Conservation (phyloP, 2,888 invertebrate genomes). For the Phorcus lineatus region DNA sequence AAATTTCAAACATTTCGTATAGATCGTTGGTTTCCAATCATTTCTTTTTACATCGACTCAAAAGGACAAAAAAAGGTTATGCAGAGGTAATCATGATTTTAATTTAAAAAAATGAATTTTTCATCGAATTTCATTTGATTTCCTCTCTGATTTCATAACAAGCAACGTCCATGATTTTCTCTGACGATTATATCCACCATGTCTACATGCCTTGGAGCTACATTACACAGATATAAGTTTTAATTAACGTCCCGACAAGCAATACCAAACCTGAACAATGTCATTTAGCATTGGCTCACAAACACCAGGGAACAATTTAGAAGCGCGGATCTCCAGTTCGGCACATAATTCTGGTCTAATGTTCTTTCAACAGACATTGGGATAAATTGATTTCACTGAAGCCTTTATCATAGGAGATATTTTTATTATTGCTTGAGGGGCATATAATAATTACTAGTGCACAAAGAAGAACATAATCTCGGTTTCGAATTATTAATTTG, state of each 20-base stretch:
- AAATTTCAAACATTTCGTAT: too few relatives aligned
- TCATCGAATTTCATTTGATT: too few relatives aligned
- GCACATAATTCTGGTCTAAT: constrained; percentile 11
- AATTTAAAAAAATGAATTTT: too few relatives aligned
- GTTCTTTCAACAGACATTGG: neutral
- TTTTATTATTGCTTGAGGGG: constrained; percentile 19
- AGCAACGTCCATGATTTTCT: too few relatives aligned
- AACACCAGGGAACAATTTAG: neutral
- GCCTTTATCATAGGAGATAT: constrained; percentile 12
- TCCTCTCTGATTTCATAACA: too few relatives aligned
- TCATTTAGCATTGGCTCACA: neutral
- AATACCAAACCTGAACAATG: neutral
- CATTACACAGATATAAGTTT: neutral
- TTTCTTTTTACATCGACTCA: too few relatives aligned
- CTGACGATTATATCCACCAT: too few relatives aligned
- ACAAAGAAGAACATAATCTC: constrained; percentile 20
- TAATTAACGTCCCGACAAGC: constrained; percentile 14
- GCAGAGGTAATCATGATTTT: too few relatives aligned
- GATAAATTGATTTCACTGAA: constrained; percentile 19
- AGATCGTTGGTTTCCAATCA: too few relatives aligned
- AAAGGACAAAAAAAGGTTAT: too few relatives aligned
- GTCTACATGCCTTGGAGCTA: too few relatives aligned
- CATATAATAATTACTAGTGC: neutral
- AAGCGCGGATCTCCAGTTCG: neutral
- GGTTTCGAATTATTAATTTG: neutral